Percentiles rank a stretch among this genome's conserved stretches.
These are phyloP conservation scores for Trinorchestia longiramus DNA, from an alignment of 1,140 invertebrate species.

Conservation along the genomic window DNA sequence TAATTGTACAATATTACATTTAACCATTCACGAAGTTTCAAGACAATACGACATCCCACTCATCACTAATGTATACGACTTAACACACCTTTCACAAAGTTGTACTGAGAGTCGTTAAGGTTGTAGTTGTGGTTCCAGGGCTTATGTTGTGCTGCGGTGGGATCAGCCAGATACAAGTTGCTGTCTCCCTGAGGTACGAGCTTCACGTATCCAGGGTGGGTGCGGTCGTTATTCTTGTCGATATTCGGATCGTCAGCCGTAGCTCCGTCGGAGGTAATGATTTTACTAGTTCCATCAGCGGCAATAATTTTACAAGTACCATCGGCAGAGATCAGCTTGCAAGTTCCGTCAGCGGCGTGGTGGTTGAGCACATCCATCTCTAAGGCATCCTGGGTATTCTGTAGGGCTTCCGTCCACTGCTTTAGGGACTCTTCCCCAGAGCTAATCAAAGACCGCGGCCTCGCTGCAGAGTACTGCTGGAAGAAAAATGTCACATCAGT, in stretches of 20 bases:
- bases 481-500: not conserved
- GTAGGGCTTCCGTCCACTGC: conserved; percentile 23
- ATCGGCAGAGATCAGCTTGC: not conserved
- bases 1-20: no score
- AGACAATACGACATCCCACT: not conserved
- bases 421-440: conserved; percentile 35
- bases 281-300: not conserved
- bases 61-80: not conserved
- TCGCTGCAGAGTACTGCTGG: conserved; percentile 10
- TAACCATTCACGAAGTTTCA: no score
- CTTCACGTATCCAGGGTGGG: conserved; percentile 26
- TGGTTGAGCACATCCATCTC: conserved; percentile 22
- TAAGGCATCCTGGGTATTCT: conserved; percentile 31
- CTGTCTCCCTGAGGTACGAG: conserved; percentile 14
- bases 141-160: conserved; percentile 61
- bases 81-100: conserved; percentile 62
- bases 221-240: conserved; percentile 27
- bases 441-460: conserved; percentile 1
- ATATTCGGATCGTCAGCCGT: not conserved
- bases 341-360: not conserved
- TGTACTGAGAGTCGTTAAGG: conserved; percentile 64
- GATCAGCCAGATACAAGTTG: conserved; percentile 57
- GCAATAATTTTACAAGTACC: not conserved
- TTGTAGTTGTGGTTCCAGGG: conserved; percentile 66
- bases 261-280: not conserved